Evolutionary conservation across 2,113 vertebrate species (phyloP).

Genomic region (Ciconia maguari): DNA sequence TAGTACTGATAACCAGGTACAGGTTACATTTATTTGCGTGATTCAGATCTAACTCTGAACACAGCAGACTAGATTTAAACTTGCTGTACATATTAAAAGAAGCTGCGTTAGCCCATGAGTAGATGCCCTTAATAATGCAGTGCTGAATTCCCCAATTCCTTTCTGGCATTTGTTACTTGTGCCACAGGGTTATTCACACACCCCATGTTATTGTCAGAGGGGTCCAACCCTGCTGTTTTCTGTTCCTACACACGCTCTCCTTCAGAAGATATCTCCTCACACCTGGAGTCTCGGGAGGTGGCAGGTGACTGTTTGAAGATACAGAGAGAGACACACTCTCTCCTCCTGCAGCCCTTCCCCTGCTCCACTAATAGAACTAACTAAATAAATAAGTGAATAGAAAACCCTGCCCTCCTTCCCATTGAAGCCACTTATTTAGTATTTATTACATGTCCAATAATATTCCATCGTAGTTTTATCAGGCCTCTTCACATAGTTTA

Average conservation of each 20-base stretch:
- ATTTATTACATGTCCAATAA: not conserved
- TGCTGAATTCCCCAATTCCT: not conserved
- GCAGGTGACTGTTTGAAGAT: too few relatives aligned
- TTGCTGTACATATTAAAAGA: not conserved
- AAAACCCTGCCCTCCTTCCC: accelerated
- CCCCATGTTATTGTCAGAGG: not conserved
- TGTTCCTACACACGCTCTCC: not conserved
- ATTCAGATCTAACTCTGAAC: not conserved
- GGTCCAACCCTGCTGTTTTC: not conserved
- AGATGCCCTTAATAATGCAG: not conserved
- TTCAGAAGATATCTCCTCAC: not conserved
- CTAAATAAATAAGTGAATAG: not conserved
- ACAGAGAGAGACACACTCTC: not conserved
- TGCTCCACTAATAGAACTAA: not conserved
- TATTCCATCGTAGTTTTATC: not conserved
- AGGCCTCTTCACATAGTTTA: not conserved
- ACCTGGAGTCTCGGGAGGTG: accelerated
- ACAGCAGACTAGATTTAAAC: not conserved
- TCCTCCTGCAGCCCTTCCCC: not conserved
- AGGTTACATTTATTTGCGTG: not conserved
- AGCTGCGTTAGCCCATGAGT: not conserved
- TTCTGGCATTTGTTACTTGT: not conserved
- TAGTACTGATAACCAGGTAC: not conserved
- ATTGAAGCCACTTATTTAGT: not conserved
- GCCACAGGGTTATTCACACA: not conserved